Conservation (phyloP, 2,113 vertebrate genomes). For the Elgaria multicarinata region DNA sequence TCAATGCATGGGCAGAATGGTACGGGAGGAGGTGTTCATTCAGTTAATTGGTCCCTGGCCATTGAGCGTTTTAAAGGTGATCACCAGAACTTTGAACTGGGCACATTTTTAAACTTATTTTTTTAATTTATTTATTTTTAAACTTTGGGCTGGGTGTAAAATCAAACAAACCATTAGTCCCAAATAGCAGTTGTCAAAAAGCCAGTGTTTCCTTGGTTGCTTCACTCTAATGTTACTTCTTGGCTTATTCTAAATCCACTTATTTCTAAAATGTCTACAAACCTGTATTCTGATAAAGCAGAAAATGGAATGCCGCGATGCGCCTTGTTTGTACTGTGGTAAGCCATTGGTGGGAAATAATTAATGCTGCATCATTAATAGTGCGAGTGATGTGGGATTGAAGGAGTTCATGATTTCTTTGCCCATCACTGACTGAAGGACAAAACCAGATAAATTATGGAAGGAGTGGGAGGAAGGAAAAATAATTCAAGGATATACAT, state of each 20-base stretch:
- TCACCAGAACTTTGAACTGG: neutral
- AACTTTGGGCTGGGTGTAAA: constrained; percentile 47
- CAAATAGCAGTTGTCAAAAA: neutral
- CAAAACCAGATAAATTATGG: neutral
- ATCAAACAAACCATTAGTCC: neutral
- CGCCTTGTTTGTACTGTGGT: neutral
- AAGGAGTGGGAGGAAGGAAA: neutral
- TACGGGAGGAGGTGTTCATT: too few species aligned
- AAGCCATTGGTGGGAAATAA: neutral
- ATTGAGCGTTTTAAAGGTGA: too few species aligned
- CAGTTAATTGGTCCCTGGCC: too few species aligned
- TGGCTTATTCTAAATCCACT: neutral
- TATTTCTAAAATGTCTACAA: neutral
- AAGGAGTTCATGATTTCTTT: neutral
- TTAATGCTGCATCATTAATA: neutral
- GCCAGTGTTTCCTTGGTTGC: neutral
- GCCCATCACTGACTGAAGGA: too few species aligned
- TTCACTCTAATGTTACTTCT: neutral
- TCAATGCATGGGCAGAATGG: too few species aligned
- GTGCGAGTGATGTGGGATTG: neutral
- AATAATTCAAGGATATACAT: constrained; percentile 27
- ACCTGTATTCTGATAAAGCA: neutral
- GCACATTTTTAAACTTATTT: neutral
- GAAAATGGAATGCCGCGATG: neutral
- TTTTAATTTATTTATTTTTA: constrained; percentile 45